Percentiles rank a stretch among this genome's conserved stretches.
Conservation (phyloP, 2,888 invertebrate species). For the Meandrusa payeni region DNA sequence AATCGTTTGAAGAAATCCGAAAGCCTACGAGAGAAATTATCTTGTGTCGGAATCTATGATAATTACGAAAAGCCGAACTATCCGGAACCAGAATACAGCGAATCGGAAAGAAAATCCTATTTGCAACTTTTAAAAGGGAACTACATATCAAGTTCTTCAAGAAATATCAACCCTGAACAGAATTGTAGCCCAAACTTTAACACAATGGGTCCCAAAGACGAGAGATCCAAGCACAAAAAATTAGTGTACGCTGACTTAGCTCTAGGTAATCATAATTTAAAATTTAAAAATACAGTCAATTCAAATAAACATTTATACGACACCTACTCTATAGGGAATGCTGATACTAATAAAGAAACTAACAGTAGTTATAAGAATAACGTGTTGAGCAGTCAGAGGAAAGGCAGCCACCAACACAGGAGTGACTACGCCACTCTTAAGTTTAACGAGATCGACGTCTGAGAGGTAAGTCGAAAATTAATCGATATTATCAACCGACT, state of each 20-base stretch:
- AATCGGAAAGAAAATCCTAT: constrained; percentile 68
- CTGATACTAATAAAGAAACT: constrained; percentile 65
- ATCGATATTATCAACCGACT: too few species aligned
- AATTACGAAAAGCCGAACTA: constrained; percentile 73
- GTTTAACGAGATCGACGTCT: constrained; percentile 78
- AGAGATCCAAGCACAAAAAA: constrained; percentile 72
- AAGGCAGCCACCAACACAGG: constrained; percentile 53
- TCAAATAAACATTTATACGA: constrained; percentile 79
- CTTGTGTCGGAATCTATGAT: constrained; percentile 74
- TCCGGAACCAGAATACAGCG: constrained; percentile 68
- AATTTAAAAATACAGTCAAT: constrained; percentile 80
- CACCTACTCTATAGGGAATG: constrained; percentile 69
- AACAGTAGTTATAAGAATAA: constrained; percentile 62
- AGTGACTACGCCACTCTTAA: constrained; percentile 76
- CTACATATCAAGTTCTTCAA: constrained; percentile 74
- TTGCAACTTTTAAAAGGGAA: constrained; percentile 71
- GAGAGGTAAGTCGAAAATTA: constrained; percentile 63
- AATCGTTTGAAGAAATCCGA: constrained; percentile 75
- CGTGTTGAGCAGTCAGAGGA: constrained; percentile 56
- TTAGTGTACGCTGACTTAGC: constrained; percentile 78
- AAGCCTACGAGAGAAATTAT: constrained; percentile 71
- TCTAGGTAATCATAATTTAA: constrained; percentile 78
- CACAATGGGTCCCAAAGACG: constrained; percentile 62
- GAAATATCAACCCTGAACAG: constrained; percentile 62
- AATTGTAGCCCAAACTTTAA: constrained; percentile 58